Evolutionary conservation across 2,888 invertebrate genomes (phyloP), one percentile per base, ranked within the genome.

Genomic region (Nomada lathburiana): DNA sequence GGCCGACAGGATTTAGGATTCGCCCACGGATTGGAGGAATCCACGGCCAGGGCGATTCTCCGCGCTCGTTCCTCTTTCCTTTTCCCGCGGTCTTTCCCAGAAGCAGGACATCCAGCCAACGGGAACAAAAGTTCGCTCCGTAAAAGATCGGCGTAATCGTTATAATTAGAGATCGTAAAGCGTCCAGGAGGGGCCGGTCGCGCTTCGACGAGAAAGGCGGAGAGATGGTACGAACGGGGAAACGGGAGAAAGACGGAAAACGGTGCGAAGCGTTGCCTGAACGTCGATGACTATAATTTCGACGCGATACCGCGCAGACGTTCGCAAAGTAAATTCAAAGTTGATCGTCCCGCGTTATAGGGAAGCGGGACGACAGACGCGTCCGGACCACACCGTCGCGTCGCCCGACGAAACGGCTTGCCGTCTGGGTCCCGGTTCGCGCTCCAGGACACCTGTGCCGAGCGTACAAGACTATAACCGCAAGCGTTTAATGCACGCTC

Each of bases 401-500:
- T 9, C 44, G 23, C 47, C 63, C 16, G 57, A 52, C 64, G 29
- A 65, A 59, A 52, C 29, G n/a, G 42, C 67, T 44, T 29, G 36
- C 47, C 50, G 76, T 65, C 7, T 16, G 59, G 18, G 63, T 16
- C 62, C 70, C 11, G 23, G 53, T 18, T 42, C 18, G 42, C 57
- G 42, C 63, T 50, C 50, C 57, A 69, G 77, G 81, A 88, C 88
- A 88, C 89, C 88, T 89, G 89, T 88, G 80, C 83, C 60, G 79
- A 83, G 69, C 16, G 16, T 36, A 60, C 52, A 11, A 76, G 84
- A 86, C 83, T 89, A 89, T 92, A 92, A 92, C 92, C 93, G 91
- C 91, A 91, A 89, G 88, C 85, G 89, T 78, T 91, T 92, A 92
- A 92, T 91, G 90, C 90, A 89, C 86, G 85, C 89, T 90, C 90